phyloP scores from a whole-genome alignment of 2,113 vertebrate genomes.

The Apteryx mantelli region DNA sequence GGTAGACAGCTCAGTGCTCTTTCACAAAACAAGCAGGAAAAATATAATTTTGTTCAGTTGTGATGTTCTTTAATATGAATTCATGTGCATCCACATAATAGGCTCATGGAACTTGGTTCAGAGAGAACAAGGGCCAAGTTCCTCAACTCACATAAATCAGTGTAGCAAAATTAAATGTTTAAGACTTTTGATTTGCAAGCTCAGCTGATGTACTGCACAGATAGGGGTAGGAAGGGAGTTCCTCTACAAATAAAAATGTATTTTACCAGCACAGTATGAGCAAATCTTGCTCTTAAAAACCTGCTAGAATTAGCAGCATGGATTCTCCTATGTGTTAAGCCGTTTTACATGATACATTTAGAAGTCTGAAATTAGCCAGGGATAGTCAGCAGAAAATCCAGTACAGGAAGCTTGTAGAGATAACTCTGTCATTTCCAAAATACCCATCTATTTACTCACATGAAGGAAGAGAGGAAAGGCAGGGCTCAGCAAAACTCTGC shows the following conservation, averaged over 20 bases:
- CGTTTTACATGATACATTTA: neutral
- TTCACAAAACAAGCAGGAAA: neutral
- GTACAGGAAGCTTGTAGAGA: neutral
- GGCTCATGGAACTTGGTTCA: neutral
- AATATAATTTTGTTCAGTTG: neutral
- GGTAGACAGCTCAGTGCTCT: neutral
- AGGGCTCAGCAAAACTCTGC: neutral
- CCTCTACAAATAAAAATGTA: neutral
- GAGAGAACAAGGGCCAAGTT: neutral
- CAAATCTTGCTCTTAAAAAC: neutral
- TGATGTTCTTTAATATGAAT: neutral
- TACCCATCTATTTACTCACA: neutral
- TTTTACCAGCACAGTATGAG: neutral
- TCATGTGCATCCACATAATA: neutral
- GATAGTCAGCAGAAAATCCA: neutral
- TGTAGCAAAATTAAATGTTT: neutral
- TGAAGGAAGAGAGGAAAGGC: neutral
- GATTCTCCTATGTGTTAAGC: neutral
- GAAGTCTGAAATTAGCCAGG: neutral
- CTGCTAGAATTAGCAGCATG: neutral
- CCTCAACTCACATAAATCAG: neutral
- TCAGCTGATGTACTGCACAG: neutral
- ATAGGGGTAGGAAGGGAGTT: neutral
- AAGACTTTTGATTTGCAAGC: neutral
- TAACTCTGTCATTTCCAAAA: neutral